Conservation (phyloP, 1,140 invertebrate species). For the Drosophila parabipectinata region DNA sequence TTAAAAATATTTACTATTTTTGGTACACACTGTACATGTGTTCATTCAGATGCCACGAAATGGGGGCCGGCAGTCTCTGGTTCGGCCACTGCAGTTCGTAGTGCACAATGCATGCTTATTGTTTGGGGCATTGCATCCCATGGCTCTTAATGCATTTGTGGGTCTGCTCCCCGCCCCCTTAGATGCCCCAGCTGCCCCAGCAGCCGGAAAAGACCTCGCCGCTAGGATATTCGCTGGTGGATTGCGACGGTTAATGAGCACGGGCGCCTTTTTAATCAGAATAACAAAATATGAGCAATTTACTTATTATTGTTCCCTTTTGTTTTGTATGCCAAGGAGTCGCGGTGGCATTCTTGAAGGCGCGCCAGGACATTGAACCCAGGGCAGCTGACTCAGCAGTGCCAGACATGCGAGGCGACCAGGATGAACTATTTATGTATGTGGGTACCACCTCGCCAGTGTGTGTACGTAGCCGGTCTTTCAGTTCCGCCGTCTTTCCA, state of each 20-base stretch:
- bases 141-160: constrained; percentile 48
- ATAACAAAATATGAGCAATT: constrained; percentile 64
- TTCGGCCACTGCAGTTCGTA: constrained; percentile 32
- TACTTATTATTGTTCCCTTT: constrained; percentile 43
- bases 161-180: constrained; percentile 12
- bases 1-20: not conserved
- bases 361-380: constrained; percentile 57
- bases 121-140: constrained; percentile 47
- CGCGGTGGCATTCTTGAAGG: constrained; percentile 41
- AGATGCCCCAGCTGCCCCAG: not conserved
- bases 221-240: constrained; percentile 49
- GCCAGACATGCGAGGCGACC: constrained; percentile 42
- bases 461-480: not conserved
- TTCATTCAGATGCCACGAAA: constrained; percentile 25
- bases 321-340: constrained; percentile 52
- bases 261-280: constrained; percentile 62
- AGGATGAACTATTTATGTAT: constrained; percentile 51
- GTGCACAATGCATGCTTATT: constrained; percentile 58
- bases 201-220: constrained; percentile 4
- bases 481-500: not conserved
- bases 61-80: constrained; percentile 34
- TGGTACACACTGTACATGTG: constrained; percentile 30
- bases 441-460: not conserved
- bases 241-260: constrained; percentile 46
- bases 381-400: constrained; percentile 25